phyloP scores from a whole-genome alignment of 1,140 invertebrate species.

The Neoseiulus cucumeris region DNA sequence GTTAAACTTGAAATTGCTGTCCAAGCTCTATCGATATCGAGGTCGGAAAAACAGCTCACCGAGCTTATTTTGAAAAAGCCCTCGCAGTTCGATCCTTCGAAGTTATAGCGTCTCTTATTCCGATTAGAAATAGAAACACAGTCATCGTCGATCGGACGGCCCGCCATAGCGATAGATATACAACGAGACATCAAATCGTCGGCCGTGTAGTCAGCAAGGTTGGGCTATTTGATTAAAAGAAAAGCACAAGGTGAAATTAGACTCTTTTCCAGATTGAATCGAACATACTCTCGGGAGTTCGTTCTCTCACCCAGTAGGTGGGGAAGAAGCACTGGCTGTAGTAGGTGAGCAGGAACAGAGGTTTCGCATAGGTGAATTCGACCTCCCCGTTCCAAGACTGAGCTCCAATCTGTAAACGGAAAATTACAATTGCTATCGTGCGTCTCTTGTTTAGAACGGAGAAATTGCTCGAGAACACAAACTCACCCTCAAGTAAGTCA shows the following conservation, averaged over 20 bases:
- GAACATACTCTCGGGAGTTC: not conserved
- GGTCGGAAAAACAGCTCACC: too few species aligned
- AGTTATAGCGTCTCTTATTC: constrained; percentile 1
- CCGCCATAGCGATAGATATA: not conserved
- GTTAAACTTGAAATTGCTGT: too few species aligned
- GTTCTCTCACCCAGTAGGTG: not conserved
- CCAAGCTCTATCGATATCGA: too few species aligned
- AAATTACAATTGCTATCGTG: too few species aligned
- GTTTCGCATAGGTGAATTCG: not conserved
- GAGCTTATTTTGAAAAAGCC: too few species aligned
- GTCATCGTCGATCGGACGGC: not conserved
- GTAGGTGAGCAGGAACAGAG: not conserved
- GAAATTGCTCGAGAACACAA: too few species aligned
- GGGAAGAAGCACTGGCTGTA: constrained; percentile 9
- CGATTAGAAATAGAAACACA: not conserved
- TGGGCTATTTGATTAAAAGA: not conserved
- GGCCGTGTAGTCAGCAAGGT: not conserved
- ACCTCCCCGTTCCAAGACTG: not conserved
- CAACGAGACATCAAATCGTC: not conserved
- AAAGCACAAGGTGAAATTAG: not conserved
- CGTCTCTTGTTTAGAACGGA: too few species aligned
- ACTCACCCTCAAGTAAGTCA: not conserved
- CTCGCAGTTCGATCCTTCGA: not conserved
- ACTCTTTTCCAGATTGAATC: not conserved
- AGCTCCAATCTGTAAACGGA: not conserved